These are phyloP conservation scores for Pandemis corylana DNA, from an alignment of 2,888 invertebrate genomes.

Conservation along the genomic window DNA sequence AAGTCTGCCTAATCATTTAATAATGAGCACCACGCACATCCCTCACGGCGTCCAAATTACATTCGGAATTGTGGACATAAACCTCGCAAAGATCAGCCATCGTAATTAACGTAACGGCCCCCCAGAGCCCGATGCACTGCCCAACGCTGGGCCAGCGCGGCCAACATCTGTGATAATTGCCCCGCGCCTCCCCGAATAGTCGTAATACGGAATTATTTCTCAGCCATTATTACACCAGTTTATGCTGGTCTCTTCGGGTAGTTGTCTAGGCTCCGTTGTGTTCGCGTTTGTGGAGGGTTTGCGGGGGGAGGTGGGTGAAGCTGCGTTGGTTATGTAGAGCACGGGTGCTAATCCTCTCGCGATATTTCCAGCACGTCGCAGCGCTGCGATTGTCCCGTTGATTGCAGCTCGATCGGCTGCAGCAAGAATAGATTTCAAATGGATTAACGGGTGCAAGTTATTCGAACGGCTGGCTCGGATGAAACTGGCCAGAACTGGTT, in stretches of 20 bases:
- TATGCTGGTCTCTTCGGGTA: background rate
- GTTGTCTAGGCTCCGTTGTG: background rate
- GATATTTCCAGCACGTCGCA: conserved; percentile 38
- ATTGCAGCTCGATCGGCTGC: conserved; percentile 36
- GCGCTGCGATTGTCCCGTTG: conserved; percentile 14
- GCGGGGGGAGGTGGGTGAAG: conserved; percentile 3
- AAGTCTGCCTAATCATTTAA: conserved; percentile 40
- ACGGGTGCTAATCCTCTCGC: conserved; percentile 33
- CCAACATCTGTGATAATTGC: conserved; percentile 36
- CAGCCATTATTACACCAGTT: conserved; percentile 36
- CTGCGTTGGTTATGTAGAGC: conserved; percentile 30
- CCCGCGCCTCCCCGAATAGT: conserved; percentile 38
- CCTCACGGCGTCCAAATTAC: conserved; percentile 35
- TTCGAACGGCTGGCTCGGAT: conserved; percentile 20
- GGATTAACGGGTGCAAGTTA: conserved; percentile 38
- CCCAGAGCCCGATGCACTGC: conserved; percentile 18
- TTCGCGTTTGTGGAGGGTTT: background rate
- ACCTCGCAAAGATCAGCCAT: conserved; percentile 35
- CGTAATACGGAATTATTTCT: conserved; percentile 42
- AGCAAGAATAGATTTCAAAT: conserved; percentile 34
- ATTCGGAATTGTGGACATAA: conserved; percentile 23
- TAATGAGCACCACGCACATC: conserved; percentile 26
- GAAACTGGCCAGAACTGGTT: background rate
- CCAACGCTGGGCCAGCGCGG: conserved; percentile 21
- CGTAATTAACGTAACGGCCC: conserved; percentile 35